These are phyloP conservation scores for Barypeithes pellucidus DNA, from an alignment of 2,888 invertebrate species.

Conservation along the genomic window DNA sequence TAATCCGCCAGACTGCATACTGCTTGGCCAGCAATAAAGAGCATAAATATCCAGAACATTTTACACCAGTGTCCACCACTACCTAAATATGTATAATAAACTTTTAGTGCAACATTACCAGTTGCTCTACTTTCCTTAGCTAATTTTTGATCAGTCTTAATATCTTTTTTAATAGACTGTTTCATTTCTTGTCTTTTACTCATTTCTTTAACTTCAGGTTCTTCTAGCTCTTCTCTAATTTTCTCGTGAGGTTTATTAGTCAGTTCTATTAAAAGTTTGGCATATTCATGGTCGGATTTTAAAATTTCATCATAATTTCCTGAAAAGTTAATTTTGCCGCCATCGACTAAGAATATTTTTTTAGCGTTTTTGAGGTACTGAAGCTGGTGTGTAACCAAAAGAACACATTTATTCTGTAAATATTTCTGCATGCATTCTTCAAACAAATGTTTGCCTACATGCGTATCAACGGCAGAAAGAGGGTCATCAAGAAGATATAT, in stretches of 20 bases:
- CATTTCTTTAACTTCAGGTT: constrained; percentile 56
- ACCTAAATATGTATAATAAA: constrained; percentile 80
- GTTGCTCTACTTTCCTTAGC: constrained; percentile 76
- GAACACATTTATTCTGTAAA: constrained; percentile 78
- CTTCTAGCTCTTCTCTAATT: constrained; percentile 28
- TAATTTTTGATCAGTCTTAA: constrained; percentile 61
- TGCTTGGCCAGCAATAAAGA: constrained; percentile 53
- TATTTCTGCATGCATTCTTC: constrained; percentile 81
- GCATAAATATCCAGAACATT: constrained; percentile 72
- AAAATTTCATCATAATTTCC: constrained; percentile 81
- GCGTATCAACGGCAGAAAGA: constrained; percentile 90
- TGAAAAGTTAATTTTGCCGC: constrained; percentile 74
- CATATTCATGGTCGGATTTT: constrained; percentile 82
- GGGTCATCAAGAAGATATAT: constrained; percentile 93
- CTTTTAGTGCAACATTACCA: constrained; percentile 72
- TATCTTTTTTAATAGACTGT: constrained; percentile 69
- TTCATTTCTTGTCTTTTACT: constrained; percentile 35
- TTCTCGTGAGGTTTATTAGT: constrained; percentile 43
- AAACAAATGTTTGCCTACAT: constrained; percentile 90
- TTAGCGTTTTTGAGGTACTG: constrained; percentile 76
- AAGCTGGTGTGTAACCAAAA: constrained; percentile 84
- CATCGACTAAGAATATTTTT: constrained; percentile 74
- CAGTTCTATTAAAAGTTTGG: constrained; percentile 67
- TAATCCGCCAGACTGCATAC: constrained; percentile 85
- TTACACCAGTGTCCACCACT: constrained; percentile 79